Evolutionary conservation across 1,140 invertebrate species (phyloP).

Genomic region (Zaprionus kolodkinae): DNA sequence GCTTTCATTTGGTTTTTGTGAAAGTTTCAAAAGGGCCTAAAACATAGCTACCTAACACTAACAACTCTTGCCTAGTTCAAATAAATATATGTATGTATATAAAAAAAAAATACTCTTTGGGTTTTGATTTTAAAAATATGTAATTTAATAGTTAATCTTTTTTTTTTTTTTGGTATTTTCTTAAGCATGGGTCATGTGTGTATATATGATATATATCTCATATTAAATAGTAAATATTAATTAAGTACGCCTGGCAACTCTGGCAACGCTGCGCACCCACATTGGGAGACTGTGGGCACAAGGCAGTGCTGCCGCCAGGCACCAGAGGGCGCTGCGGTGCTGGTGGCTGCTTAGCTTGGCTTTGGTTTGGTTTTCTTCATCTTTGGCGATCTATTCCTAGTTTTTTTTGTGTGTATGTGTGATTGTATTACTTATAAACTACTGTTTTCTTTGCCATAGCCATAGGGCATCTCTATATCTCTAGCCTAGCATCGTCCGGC

Average conservation of each 20-base stretch:
- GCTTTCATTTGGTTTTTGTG: constrained; percentile 70
- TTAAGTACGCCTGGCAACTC: constrained; percentile 13
- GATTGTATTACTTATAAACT: constrained; percentile 52
- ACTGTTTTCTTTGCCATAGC: constrained; percentile 52
- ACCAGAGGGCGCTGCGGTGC: constrained; percentile 41
- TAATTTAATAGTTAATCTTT: constrained; percentile 69
- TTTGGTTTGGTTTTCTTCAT: constrained; percentile 47
- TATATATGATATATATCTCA: constrained; percentile 1
- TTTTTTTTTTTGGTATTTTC: constrained; percentile 48
- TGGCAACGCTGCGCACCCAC: constrained; percentile 26
- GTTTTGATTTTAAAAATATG: constrained; percentile 65
- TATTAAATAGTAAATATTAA: constrained; percentile 24
- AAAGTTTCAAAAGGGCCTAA: constrained; percentile 58
- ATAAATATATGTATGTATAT: too few relatives aligned
- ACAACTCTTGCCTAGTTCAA: background rate
- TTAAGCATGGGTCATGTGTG: constrained; percentile 73
- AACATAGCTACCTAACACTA: constrained; percentile 31
- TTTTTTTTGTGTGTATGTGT: constrained; percentile 19
- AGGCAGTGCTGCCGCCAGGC: constrained; percentile 14
- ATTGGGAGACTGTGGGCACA: constrained; percentile 37
- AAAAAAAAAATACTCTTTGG: constrained; percentile 38
- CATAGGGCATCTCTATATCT: constrained; percentile 65
- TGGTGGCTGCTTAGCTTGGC: constrained; percentile 59
- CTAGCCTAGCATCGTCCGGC: constrained; percentile 87
- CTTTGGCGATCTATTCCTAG: constrained; percentile 68